Percentiles rank a stretch among this genome's conserved stretches.
Conservation (phyloP, 2,797 vertebrate genomes). For the Eulemur rubriventer region DNA sequence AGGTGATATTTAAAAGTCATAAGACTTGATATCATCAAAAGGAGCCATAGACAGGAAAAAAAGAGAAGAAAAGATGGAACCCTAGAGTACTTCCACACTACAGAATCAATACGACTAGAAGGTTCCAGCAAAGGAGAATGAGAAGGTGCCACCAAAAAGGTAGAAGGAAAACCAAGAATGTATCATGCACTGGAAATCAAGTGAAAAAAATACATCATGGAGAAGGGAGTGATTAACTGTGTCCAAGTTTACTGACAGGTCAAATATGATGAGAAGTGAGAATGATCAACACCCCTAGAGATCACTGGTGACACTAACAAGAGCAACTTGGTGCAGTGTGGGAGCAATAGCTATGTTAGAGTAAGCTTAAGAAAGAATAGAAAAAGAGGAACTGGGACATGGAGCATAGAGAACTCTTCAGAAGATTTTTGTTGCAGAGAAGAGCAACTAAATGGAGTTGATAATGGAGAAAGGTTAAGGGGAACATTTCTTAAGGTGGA, state of each 20-base stretch:
- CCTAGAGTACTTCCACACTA: neutral
- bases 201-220: neutral
- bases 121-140: neutral
- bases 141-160: neutral
- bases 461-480: neutral
- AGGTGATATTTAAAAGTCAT: neutral
- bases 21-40: neutral
- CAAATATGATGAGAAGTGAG: neutral
- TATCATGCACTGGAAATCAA: neutral
- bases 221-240: neutral
- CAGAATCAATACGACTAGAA: neutral
- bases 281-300: neutral
- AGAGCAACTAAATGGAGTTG: neutral
- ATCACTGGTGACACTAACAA: neutral
- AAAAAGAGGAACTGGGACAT: neutral
- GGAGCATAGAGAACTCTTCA: neutral
- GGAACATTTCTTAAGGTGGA: conserved; percentile 20
- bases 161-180: neutral
- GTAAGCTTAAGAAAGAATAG: neutral
- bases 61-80: neutral
- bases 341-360: neutral
- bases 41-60: neutral
- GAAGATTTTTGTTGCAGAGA: neutral
- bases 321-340: neutral
- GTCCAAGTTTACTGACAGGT: neutral